Evolutionary conservation across 2,797 vertebrate genomes (phyloP).

Genomic region (Etheostoma nigrum): DNA sequence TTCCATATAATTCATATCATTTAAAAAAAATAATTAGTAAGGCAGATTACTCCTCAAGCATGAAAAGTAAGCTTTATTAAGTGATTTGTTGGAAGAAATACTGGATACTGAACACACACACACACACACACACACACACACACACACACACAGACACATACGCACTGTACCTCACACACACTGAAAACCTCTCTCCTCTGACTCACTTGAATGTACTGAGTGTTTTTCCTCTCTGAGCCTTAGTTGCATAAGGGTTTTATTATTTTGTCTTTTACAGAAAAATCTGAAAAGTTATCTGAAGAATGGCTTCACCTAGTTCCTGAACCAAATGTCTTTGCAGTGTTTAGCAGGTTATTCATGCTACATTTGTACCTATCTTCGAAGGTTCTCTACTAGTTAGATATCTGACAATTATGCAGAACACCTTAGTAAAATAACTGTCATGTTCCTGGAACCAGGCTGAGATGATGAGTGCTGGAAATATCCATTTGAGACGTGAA

Average conservation of each 20-base stretch:
- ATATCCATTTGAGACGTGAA: not conserved
- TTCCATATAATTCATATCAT: not conserved
- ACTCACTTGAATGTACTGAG: constrained; percentile 24
- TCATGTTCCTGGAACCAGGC: constrained; percentile 2
- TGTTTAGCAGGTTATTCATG: not conserved
- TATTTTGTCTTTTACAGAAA: not conserved
- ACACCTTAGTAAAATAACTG: not conserved
- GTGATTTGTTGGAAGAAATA: not conserved
- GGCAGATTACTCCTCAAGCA: not conserved
- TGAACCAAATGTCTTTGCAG: not conserved
- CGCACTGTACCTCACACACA: not conserved
- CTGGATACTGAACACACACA: not conserved
- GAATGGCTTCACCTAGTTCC: not conserved
- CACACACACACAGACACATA: not conserved
- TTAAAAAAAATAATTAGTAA: not conserved
- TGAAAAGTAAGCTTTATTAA: not conserved
- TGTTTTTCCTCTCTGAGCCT: constrained; percentile 19
- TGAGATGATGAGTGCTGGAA: constrained; percentile 1
- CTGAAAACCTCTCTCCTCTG: not conserved
- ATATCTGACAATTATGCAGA: not conserved
- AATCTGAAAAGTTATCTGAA: not conserved
- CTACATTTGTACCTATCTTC: constrained; percentile 10
- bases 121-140: not conserved
- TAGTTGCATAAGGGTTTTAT: no score
- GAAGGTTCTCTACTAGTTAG: not conserved